Evolutionary conservation across 2,797 vertebrate species (phyloP).

Genomic region (Anguilla anguilla): DNA sequence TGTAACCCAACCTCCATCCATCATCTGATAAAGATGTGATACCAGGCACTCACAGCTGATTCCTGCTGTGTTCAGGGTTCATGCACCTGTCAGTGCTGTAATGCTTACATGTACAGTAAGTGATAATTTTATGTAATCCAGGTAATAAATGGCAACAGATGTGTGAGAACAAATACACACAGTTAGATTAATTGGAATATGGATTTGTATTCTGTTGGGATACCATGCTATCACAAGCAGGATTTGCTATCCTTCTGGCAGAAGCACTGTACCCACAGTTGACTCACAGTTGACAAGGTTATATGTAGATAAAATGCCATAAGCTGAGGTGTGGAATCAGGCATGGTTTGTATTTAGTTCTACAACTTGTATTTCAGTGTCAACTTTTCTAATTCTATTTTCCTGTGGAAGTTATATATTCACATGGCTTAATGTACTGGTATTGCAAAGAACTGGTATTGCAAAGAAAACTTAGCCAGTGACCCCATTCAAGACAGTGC

Average conservation of each 20-base stretch:
- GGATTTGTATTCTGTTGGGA: background rate
- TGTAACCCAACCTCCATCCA: background rate
- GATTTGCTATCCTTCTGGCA: background rate
- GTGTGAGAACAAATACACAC: too few species aligned
- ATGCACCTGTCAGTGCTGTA: background rate
- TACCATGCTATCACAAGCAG: background rate
- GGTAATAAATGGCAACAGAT: background rate
- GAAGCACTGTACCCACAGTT: background rate
- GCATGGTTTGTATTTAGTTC: background rate
- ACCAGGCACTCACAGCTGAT: background rate
- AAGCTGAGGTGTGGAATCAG: background rate
- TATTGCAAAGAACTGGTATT: background rate
- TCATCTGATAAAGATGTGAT: background rate
- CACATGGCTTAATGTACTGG: background rate
- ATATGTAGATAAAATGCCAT: background rate
- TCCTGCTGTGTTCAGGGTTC: background rate
- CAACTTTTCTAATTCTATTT: background rate
- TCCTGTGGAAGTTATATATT: background rate
- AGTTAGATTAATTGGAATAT: background rate
- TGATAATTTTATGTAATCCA: background rate
- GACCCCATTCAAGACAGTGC: background rate
- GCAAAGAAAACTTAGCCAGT: background rate
- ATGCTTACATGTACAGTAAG: background rate
- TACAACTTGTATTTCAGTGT: background rate
- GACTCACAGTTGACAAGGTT: background rate